Percentiles rank a stretch among this genome's conserved stretches.
phyloP scores from a whole-genome alignment of 1,140 invertebrate species.

The Antheraea pernyi region DNA sequence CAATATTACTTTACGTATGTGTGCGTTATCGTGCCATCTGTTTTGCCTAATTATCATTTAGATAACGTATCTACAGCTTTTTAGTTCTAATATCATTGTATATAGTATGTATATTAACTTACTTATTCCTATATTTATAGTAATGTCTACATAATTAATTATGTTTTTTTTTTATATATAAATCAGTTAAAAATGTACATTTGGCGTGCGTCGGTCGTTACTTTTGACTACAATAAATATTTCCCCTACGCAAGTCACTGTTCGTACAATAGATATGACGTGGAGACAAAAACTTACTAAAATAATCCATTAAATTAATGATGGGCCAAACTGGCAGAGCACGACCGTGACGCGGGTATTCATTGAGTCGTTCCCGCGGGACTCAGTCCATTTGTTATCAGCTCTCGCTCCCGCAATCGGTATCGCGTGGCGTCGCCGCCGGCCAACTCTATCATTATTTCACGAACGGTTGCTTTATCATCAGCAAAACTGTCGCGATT shows the following conservation, averaged over 20 bases:
- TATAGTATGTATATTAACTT: too few relatives aligned
- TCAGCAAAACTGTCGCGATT: slow-evolving; percentile 6
- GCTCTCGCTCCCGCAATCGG: slow-evolving; percentile 20
- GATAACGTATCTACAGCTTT: too few relatives aligned
- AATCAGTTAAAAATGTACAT: neutral
- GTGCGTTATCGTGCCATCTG: too few relatives aligned
- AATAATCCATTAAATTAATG: slow-evolving; percentile 54
- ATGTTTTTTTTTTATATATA: neutral
- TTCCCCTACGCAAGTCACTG: slow-evolving; percentile 4
- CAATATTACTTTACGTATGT: too few relatives aligned
- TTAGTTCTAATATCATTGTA: too few relatives aligned
- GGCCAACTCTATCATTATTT: slow-evolving; percentile 15
- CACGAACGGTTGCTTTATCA: slow-evolving; percentile 13
- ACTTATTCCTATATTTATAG: too few relatives aligned
- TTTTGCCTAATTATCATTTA: too few relatives aligned
- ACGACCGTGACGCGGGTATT: slow-evolving; percentile 23
- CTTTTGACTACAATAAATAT: neutral
- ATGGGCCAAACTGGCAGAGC: slow-evolving; percentile 29
- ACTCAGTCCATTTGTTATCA: slow-evolving; percentile 47
- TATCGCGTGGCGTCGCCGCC: slow-evolving; percentile 14
- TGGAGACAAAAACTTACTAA: slow-evolving; percentile 29
- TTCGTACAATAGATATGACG: slow-evolving; percentile 9
- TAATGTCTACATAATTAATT: neutral
- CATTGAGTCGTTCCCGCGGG: slow-evolving; percentile 36
- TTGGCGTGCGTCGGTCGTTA: neutral